Percentiles rank a stretch among this genome's conserved stretches.
These are phyloP conservation scores for Lasioglossum leucozonium DNA, from an alignment of 2,888 invertebrate species.

Conservation along the genomic window DNA sequence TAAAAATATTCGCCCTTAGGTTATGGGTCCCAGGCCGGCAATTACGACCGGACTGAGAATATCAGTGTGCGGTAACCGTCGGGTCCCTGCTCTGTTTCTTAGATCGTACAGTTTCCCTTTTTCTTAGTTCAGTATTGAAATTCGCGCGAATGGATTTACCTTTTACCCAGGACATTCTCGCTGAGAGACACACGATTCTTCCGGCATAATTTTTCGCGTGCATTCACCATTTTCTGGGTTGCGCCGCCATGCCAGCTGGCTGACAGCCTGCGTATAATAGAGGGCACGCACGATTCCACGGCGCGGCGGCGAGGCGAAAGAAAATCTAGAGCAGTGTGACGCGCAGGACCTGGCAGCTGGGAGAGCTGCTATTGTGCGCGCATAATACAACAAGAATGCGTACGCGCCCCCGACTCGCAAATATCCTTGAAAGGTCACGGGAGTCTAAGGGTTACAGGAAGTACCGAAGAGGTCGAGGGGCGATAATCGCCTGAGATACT, in stretches of 20 bases:
- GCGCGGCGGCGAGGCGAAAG: background rate
- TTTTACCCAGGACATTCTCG: background rate
- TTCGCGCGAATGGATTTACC: background rate
- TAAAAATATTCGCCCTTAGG: background rate
- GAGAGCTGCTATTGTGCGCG: background rate
- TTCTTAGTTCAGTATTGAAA: too few relatives aligned
- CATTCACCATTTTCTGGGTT: background rate
- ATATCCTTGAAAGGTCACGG: slow-evolving; percentile 62
- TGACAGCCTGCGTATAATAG: background rate
- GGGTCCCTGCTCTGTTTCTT: too few relatives aligned
- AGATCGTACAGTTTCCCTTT: too few relatives aligned
- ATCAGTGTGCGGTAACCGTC: too few relatives aligned
- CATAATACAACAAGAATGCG: slow-evolving; percentile 27
- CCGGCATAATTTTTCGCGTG: background rate
- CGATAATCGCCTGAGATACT: slow-evolving; percentile 77
- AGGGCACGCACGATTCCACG: background rate
- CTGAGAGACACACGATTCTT: background rate
- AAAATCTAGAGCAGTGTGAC: background rate
- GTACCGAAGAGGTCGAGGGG: slow-evolving; percentile 72
- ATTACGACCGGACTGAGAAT: too few relatives aligned
- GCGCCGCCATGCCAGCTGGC: background rate
- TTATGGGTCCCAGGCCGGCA: background rate
- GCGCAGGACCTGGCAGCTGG: background rate
- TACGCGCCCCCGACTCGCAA: slow-evolving; percentile 50
- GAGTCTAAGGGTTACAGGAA: slow-evolving; percentile 56